Evolutionary conservation across 1,140 invertebrate genomes (phyloP).

Genomic region (Drosophila ercepeae): DNA sequence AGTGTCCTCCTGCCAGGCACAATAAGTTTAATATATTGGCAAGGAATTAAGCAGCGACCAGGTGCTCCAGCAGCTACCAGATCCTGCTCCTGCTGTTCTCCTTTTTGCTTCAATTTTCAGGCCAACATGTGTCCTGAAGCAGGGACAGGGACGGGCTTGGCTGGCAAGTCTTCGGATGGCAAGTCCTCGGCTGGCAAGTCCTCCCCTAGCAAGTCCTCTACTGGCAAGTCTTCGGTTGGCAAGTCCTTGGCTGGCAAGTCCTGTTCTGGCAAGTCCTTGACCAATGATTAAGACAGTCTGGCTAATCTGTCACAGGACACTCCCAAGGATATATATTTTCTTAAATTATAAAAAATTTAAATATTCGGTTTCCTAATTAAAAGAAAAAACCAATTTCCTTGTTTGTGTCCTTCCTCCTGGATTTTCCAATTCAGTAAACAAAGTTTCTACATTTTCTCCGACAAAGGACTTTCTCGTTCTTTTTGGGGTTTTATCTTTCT

Average conservation of each 20-base stretch:
- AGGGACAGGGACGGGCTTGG: background rate
- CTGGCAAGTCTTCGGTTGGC: too few relatives aligned
- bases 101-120: constrained; percentile 2
- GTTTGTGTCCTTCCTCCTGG: too few relatives aligned
- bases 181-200: too few relatives aligned
- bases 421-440: background rate
- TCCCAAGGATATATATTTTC: too few relatives aligned
- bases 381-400: background rate
- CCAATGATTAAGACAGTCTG: constrained; percentile 37
- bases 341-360: too few relatives aligned
- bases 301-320: constrained; percentile 32
- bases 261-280: too few relatives aligned
- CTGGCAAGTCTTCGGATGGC: too few relatives aligned
- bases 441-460: background rate
- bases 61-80: constrained; percentile 4
- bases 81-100: background rate
- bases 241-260: too few relatives aligned
- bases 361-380: background rate
- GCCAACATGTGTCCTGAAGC: constrained; percentile 32
- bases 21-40: constrained; percentile 49
- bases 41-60: constrained; percentile 29
- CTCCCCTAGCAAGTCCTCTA: too few relatives aligned
- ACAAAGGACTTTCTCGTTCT: background rate
- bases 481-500: constrained; percentile 15
- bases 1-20: constrained; percentile 1